A percentile compares a stretch with the other conserved stretches of the same genome.
phyloP scores from a whole-genome alignment of 92 coral and sea anemone species.

The Isaurus tuberculatus region DNA sequence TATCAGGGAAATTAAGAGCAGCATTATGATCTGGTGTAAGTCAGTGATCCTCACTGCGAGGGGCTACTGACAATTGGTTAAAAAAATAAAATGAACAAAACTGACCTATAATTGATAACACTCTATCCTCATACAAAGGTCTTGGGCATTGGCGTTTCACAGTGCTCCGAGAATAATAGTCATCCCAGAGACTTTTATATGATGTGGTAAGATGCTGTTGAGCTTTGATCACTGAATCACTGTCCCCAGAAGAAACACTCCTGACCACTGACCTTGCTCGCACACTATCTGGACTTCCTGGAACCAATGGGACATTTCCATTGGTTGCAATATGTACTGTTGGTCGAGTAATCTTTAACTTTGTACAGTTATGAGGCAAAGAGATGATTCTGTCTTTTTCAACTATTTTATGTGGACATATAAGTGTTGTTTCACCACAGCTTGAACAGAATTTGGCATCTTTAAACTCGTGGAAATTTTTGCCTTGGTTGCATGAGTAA shows the following conservation, averaged over 20 bases:
- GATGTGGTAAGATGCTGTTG: constrained; percentile 89
- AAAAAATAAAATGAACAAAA: background rate
- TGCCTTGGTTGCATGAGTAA: constrained; percentile 98
- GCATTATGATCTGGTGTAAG: too few species aligned
- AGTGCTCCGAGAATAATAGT: constrained; percentile 68
- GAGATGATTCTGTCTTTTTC: constrained; percentile 77
- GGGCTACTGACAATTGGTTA: too few species aligned
- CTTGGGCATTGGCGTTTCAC: constrained; percentile 68
- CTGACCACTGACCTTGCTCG: constrained; percentile 58
- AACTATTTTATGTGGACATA: constrained; percentile 93
- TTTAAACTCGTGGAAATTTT: constrained; percentile 92
- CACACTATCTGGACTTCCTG: constrained; percentile 75
- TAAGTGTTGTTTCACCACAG: constrained; percentile 91
- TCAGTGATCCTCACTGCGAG: too few species aligned
- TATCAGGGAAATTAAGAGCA: too few species aligned
- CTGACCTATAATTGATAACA: constrained; percentile 70
- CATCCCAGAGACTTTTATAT: constrained; percentile 88
- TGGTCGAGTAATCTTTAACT: constrained; percentile 91
- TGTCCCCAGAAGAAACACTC: constrained; percentile 63
- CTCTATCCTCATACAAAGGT: constrained; percentile 71
- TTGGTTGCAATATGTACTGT: constrained; percentile 69
- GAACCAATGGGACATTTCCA: constrained; percentile 53
- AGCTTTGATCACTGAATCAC: constrained; percentile 67
- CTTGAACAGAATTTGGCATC: constrained; percentile 93
- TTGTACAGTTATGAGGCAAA: constrained; percentile 94